Conservation (phyloP, 2,797 vertebrate genomes). For the Tauraco hartlaubi region DNA sequence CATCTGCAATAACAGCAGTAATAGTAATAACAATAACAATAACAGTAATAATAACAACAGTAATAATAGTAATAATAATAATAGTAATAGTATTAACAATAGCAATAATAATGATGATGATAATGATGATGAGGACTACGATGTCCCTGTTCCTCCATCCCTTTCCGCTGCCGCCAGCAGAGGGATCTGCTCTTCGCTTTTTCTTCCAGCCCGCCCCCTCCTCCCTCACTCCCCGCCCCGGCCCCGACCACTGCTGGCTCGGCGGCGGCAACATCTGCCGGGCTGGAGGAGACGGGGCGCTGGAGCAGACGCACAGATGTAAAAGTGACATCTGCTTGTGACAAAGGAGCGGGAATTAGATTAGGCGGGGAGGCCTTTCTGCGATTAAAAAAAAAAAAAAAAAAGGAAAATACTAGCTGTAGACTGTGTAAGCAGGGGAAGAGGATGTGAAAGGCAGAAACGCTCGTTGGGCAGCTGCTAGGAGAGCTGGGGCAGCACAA, state of each 20-base stretch:
- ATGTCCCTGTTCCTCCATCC: background rate
- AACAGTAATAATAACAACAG: fast-evolving
- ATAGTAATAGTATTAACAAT: no score
- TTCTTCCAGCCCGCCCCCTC: background rate
- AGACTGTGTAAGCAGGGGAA: conserved; percentile 43
- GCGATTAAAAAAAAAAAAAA: conserved; percentile 9
- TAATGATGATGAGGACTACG: no score
- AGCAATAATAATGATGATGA: fast-evolving
- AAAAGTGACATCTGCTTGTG: conserved; percentile 93
- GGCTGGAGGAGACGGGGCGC: conserved; percentile 72
- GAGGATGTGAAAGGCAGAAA: conserved; percentile 22
- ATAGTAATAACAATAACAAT: no score
- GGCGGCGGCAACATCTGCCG: conserved; percentile 82
- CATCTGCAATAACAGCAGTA: no score
- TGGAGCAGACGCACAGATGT: conserved; percentile 91
- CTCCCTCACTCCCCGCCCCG: background rate
- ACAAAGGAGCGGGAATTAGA: conserved; percentile 90
- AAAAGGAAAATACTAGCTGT: background rate
- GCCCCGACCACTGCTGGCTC: conserved; percentile 1
- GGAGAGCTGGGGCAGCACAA: background rate
- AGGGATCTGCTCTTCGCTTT: conserved; percentile 56
- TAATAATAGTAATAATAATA: fast-evolving
- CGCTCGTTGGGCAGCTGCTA: conserved; percentile 25
- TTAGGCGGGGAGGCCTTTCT: conserved; percentile 86
- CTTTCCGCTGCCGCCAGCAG: conserved; percentile 53